phyloP scores from a whole-genome alignment of 2,113 vertebrate species.

The Suricata suricatta region DNA sequence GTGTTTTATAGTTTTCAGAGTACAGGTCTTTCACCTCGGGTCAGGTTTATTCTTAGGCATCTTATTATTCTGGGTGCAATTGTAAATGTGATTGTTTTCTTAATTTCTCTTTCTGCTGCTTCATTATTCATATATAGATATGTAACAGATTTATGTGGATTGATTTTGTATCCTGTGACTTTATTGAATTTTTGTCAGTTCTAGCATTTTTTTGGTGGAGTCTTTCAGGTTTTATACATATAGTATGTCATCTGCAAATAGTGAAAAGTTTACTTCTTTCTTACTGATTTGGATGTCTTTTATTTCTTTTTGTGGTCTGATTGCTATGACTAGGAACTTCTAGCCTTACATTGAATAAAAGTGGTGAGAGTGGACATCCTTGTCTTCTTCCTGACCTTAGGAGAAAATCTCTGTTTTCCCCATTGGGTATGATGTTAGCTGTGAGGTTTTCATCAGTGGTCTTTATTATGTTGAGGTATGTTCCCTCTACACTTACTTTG shows the following conservation, averaged over 20 bases:
- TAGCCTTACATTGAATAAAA: background rate
- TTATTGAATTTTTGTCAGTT: background rate
- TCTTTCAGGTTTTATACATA: background rate
- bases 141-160: background rate
- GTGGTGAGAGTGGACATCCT: background rate
- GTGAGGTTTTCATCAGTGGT: background rate
- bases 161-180: background rate
- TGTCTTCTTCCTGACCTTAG: background rate
- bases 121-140: background rate
- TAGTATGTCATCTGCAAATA: background rate
- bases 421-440: background rate
- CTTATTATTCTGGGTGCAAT: background rate
- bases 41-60: background rate
- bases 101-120: background rate
- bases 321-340: background rate
- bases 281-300: background rate
- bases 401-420: background rate
- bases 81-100: background rate
- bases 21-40: background rate
- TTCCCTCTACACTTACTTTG: background rate
- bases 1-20: background rate
- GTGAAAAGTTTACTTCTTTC: background rate
- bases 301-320: background rate
- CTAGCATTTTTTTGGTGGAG: background rate
- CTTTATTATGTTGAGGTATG: background rate